Conservation (phyloP, 2,888 invertebrate genomes). For the Diogma glabrata region DNA sequence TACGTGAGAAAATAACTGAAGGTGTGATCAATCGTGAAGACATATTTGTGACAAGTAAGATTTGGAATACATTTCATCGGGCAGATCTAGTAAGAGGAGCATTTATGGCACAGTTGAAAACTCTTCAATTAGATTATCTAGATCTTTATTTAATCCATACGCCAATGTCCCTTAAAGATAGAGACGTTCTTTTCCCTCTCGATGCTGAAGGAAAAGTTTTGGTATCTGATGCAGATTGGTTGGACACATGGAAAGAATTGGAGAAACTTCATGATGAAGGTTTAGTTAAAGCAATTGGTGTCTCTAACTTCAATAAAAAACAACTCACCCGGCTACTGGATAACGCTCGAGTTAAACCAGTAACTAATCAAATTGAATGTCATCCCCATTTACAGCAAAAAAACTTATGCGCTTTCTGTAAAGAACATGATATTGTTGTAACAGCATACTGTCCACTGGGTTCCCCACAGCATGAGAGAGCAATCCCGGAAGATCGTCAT, state of each 20-base stretch:
- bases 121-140: conserved; percentile 59
- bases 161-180: too few species aligned
- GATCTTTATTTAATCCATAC: conserved; percentile 75
- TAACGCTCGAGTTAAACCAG: conserved; percentile 52
- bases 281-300: conserved; percentile 63
- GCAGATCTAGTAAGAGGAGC: conserved; percentile 49
- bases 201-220: conserved; percentile 19
- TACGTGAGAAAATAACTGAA: conserved; percentile 34
- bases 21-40: conserved; percentile 37
- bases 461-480: conserved; percentile 37
- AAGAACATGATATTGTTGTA: conserved; percentile 47
- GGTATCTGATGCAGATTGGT: conserved; percentile 55
- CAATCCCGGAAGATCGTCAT: too few species aligned
- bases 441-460: conserved; percentile 68
- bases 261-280: conserved; percentile 60
- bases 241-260: conserved; percentile 72
- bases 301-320: conserved; percentile 75
- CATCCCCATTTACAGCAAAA: conserved; percentile 60
- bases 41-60: conserved; percentile 30
- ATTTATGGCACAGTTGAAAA: conserved; percentile 47
- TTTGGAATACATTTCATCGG: conserved; percentile 39
- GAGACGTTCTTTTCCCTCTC: conserved; percentile 23
- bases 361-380: conserved; percentile 43
- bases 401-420: conserved; percentile 55
- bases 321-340: conserved; percentile 61